phyloP scores from a whole-genome alignment of 2,113 vertebrate genomes.

The Puffinus mauretanicus region DNA sequence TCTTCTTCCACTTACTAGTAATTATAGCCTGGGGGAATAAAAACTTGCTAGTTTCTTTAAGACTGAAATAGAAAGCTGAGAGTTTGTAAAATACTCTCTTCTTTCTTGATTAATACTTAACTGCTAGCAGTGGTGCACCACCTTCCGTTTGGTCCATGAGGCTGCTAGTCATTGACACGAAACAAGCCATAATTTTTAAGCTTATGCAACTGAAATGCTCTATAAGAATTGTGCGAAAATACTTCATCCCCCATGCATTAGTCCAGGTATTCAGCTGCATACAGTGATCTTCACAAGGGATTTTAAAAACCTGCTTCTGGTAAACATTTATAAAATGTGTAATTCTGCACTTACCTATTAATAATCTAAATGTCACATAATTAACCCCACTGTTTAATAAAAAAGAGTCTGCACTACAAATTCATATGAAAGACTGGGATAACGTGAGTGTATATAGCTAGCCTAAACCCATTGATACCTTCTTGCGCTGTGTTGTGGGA shows the following conservation, averaged over 20 bases:
- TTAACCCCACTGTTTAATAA: neutral
- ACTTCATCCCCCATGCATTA: neutral
- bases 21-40: neutral
- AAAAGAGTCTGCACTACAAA: neutral
- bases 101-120: neutral
- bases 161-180: neutral
- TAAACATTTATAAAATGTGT: neutral
- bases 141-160: neutral
- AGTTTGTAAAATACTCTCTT: neutral
- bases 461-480: neutral
- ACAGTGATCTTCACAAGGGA: neutral
- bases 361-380: neutral
- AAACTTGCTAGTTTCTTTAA: conserved; percentile 7
- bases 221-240: neutral
- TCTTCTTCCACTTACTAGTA: conserved; percentile 23
- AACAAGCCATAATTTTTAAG: neutral
- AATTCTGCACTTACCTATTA: neutral
- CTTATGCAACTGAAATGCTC: neutral
- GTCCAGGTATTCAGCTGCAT: neutral
- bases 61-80: neutral
- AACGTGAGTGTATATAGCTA: neutral
- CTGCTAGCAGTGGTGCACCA: neutral
- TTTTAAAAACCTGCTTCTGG: neutral
- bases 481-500: neutral
- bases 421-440: neutral